These are phyloP conservation scores for Apis florea DNA, from an alignment of 1,140 invertebrate genomes.

Conservation along the genomic window DNA sequence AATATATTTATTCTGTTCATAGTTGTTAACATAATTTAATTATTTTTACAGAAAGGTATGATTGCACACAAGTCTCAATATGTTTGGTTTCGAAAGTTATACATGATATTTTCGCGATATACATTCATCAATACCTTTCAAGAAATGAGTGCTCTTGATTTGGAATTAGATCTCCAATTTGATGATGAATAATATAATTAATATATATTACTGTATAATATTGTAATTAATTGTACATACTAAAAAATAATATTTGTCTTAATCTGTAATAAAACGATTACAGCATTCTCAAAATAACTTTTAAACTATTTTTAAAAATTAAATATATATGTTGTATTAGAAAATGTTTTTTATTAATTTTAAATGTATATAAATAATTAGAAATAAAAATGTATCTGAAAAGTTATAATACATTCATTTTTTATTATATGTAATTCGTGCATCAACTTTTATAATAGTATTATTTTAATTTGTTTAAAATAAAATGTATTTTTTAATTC, in stretches of 20 bases:
- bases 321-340: slow-evolving; percentile 16
- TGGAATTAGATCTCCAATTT: slow-evolving; percentile 88
- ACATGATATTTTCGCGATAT: slow-evolving; percentile 94
- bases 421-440: slow-evolving; percentile 24
- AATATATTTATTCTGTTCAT: neutral
- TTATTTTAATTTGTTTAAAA: neutral
- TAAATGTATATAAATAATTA: slow-evolving; percentile 54
- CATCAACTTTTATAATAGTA: slow-evolving; percentile 19
- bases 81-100: slow-evolving; percentile 95
- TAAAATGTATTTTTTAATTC: slow-evolving; percentile 22
- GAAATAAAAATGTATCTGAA: slow-evolving; percentile 23
- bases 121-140: slow-evolving; percentile 93
- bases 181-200: slow-evolving; percentile 79
- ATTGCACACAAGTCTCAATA: slow-evolving; percentile 91
- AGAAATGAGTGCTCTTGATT: slow-evolving; percentile 85
- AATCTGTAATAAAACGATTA: slow-evolving; percentile 25
- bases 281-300: slow-evolving; percentile 16
- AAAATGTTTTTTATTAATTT: slow-evolving; percentile 58
- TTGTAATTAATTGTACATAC: slow-evolving; percentile 64
- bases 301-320: slow-evolving; percentile 28
- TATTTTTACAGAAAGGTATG: slow-evolving; percentile 87
- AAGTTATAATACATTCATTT: slow-evolving; percentile 44
- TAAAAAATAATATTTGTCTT: slow-evolving; percentile 14
- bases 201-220: slow-evolving; percentile 57
- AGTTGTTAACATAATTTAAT: neutral